Evolutionary conservation across 2,888 invertebrate genomes (phyloP), one percentile per base, ranked within the genome.

Genomic region (Steinernema carpocapsae): DNA sequence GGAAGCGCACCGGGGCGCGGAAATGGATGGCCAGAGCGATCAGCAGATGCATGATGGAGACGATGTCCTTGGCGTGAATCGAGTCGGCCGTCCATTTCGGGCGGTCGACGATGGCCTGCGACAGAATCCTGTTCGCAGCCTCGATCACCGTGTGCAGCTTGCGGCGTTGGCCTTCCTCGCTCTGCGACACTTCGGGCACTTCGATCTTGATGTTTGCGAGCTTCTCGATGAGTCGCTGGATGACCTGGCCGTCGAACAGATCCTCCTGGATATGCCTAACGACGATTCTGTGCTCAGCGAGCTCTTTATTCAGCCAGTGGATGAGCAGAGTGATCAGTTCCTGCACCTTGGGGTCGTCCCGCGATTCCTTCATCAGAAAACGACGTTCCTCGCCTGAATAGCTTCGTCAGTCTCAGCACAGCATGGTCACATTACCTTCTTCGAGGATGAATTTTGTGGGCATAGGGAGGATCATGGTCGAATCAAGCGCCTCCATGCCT

Each of bases 271-370:
- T 92, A 78, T 95, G 93, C 89, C 97, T 82, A 0, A 99, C 97
- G 85, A 99, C 96, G 79, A 99, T 99, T 86, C 99, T 91, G 85
- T 97, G 94, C 80, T 93, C 92, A 0, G 97, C 96, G 73, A 99
- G 90, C 88, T 96, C 97, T 90, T 97, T 96, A 89, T 99, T 99
- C 74, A 99, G 94, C 99, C 99, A 99, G 84, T 97, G 95, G 83
- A 96, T 93, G 71, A 99, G 90, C 48, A 96, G 92, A 83, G 85
- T 76, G 48, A 84, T 79, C 29, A 86, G 80, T 76, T 87, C 84
- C 10, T 77, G 74, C 29, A 87, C 74, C 43, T 94, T 93, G 0
- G 93, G 92, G 88, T 96, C 94, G 76, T 93, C 93, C 78, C 93
- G 91, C 0, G 95, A 94, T 78, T 92, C 91, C 0, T 94, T 93